Evolutionary conservation across 2,113 vertebrate species (phyloP), one percentile per base, ranked within the genome.

Genomic region (Silurus asotus): DNA sequence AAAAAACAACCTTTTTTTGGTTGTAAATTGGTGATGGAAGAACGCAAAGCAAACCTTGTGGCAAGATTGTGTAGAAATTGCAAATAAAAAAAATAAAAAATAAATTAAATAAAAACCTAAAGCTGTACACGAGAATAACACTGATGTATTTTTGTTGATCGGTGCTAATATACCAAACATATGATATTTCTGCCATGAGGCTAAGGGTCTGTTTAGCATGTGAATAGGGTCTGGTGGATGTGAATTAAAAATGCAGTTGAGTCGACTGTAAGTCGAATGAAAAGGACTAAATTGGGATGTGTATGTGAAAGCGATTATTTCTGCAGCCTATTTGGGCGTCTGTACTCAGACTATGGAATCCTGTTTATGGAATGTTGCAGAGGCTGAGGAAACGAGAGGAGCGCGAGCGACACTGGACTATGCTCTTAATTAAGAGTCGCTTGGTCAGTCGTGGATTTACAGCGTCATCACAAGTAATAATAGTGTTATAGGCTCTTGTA

Each of bases 401-500:
- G 77, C 0, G 28, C 45, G 77, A 80, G 17, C 56, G 56, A 80
- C 28, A 13, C 58, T 19, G 28, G 8, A 78, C 53, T 59, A 9
- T 59, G 0, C 2, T 15, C 56, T 61, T 80, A 81, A 84, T 78
- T 65, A 81, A 81, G 67, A 28, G 45, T 20, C 48, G 6, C 48
- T 28, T 19, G 59, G 83, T 62, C 70, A 77, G 48, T 49, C 14
- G 48, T 48, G 56, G 37, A 55, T 86, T 84, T 84, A 65, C 59
- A 28, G 55, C 70, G 28, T 85, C 62, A 67, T 85, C 25, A 72
- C 67, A 67, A 53, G 61, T 79, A 79, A 49, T 49, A 86, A 58
- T 69, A 89, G 72, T 72, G 72, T 87, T 84, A 59, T 49, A 28
- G 59, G n/a, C 62, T 58, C 49, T 61, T 74, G 78, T 74, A 76